Percentiles rank a stretch among this genome's conserved stretches.
These are phyloP conservation scores for Tineola bisselliella DNA, from an alignment of 2,888 invertebrate species.

Conservation along the genomic window DNA sequence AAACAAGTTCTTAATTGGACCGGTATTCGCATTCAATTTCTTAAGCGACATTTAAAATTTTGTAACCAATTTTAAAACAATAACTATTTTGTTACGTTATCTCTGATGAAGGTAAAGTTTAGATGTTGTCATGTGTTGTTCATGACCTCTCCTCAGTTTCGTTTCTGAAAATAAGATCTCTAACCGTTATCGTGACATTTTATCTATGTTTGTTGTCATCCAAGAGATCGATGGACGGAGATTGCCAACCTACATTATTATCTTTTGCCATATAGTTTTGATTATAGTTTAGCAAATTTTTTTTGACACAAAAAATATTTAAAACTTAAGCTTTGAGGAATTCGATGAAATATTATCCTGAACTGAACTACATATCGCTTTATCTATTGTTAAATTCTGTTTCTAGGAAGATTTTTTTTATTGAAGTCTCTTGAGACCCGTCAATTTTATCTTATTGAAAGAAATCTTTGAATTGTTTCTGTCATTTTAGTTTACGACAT, in stretches of 20 bases:
- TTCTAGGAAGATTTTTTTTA: not conserved
- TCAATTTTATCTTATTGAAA: constrained; percentile 11
- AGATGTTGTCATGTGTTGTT: constrained; percentile 2
- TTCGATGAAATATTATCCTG: too few species aligned
- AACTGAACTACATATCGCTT: not conserved
- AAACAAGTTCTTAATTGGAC: not conserved
- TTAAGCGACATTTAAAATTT: not conserved
- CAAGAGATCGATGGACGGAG: constrained; percentile 5
- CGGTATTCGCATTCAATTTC: not conserved
- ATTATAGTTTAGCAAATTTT: not conserved
- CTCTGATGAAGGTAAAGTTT: not conserved
- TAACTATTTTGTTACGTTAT: not conserved
- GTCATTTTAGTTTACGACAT: constrained; percentile 6
- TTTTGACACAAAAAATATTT: not conserved
- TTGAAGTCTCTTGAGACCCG: not conserved
- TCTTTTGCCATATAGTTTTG: not conserved
- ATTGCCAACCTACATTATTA: not conserved
- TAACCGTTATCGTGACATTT: not conserved
- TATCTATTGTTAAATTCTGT: not conserved
- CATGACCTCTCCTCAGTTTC: constrained; percentile 9
- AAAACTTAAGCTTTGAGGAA: not conserved
- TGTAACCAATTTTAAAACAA: not conserved
- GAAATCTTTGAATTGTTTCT: constrained; percentile 3
- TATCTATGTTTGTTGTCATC: constrained; percentile 10
- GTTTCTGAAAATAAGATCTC: not conserved